Evolutionary conservation across 2,888 invertebrate genomes (phyloP).

Genomic region (Glomeris marginata): DNA sequence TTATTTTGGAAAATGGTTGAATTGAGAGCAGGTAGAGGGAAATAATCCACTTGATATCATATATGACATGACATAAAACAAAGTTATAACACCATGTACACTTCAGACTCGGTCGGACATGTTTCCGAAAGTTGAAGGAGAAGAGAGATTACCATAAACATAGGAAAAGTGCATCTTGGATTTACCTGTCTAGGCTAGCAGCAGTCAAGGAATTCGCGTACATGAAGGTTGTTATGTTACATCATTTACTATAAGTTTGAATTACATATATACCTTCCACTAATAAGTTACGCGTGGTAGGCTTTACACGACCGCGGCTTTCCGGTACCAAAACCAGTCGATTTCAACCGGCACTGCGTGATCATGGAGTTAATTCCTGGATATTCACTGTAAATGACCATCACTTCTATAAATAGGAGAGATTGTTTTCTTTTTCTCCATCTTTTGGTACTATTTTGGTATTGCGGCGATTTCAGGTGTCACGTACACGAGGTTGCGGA

Average conservation of each 20-base stretch:
- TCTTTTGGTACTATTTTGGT: neutral
- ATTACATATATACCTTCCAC: neutral
- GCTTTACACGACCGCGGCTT: constrained; percentile 78
- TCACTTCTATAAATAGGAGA: neutral
- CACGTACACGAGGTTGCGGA: constrained; percentile 48
- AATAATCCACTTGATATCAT: no score
- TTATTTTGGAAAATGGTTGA: no score
- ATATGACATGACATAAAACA: no score
- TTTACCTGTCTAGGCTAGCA: constrained; percentile 89
- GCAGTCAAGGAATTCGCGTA: constrained; percentile 96
- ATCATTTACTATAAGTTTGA: neutral
- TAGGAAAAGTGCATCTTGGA: constrained; percentile 78
- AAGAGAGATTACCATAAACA: constrained; percentile 95
- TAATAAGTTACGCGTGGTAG: constrained; percentile 19
- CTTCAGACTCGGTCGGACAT: constrained; percentile 74
- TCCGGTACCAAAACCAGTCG: constrained; percentile 87
- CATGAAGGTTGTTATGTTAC: constrained; percentile 48
- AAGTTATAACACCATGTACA: no score
- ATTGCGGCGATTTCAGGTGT: constrained; percentile 31
- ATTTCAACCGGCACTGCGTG: constrained; percentile 85
- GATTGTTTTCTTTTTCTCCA: neutral
- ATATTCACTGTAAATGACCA: constrained; percentile 57
- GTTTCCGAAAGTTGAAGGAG: constrained; percentile 86
- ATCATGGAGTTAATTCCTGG: constrained; percentile 86
- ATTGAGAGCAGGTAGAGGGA: no score